Conservation (phyloP, 2,888 invertebrate genomes). For the Merodon equestris region DNA sequence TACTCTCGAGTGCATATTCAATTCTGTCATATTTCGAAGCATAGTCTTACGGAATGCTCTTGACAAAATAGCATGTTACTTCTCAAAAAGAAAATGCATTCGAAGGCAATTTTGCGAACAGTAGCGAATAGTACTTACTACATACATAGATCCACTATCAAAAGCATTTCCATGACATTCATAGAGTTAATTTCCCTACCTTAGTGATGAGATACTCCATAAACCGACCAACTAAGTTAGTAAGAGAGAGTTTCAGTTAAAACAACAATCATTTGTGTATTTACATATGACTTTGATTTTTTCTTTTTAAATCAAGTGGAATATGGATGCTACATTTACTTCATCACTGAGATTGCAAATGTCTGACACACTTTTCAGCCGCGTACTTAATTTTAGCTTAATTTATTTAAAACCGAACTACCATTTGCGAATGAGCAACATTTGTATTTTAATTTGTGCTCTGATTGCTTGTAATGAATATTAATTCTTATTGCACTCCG, state of each 20-base stretch:
- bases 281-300: conserved; percentile 36
- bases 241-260: background rate
- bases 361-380: conserved; percentile 40
- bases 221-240: too few species aligned
- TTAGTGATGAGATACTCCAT: too few species aligned
- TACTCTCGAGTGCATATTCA: too few species aligned
- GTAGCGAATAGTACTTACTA: too few species aligned
- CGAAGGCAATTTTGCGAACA: too few species aligned
- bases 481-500: background rate
- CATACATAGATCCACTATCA: too few species aligned
- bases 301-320: conserved; percentile 27
- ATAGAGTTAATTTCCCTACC: too few species aligned
- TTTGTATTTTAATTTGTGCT: conserved; percentile 7
- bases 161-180: too few species aligned
- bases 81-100: too few species aligned
- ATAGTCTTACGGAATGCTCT: too few species aligned
- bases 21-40: too few species aligned
- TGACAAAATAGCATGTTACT: too few species aligned
- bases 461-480: background rate
- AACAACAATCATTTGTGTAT: conserved; percentile 13
- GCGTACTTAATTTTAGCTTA: conserved; percentile 10
- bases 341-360: conserved; percentile 33
- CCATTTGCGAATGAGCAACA: background rate
- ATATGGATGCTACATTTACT: conserved; percentile 33
- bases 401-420: conserved; percentile 2